Base-by-base conservation (phyloP, 2,113 vertebrate species). In the Megaceryle maxima region DNA sequence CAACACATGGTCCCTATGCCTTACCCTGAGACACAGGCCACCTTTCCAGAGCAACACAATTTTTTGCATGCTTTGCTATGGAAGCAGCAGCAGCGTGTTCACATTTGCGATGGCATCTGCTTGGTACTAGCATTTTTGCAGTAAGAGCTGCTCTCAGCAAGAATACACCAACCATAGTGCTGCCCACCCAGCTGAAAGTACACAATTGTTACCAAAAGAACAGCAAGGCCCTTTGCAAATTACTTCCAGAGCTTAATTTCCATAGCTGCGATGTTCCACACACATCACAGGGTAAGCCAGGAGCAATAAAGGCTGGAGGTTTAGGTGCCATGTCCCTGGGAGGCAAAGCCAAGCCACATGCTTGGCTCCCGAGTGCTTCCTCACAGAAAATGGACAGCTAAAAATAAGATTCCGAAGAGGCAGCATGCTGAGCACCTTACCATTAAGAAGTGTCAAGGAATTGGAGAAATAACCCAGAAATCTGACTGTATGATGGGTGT, bases 61-160 rank as follows among this genome's bases (percentile, higher is more conserved):
- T 2, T n/a, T 68, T 3, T 7, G 1, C 2, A 6, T 5, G 8
- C 48, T 21, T 5, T 19, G 10, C 0, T 4, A 21, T 4, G 6
- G 11, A n/a, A 75, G 55, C 6, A 55, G 26, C 73, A 60, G 35
- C 78, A 66, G 43, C 6, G 48, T 0, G 1, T 4, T n/a, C 78
- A 33, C 50, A 6, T 6, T 28, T 8, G 43, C 15, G 7, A 0
- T 2, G 46, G 28, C 33, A 51, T 4, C 63, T 22, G 28, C 10
- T 10, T 14, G 13, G 37, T 1, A 37, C 0, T 3, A 13, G 8
- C 1, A 8, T 3, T 29, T 24, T 10, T 5, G 5, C 2, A 10
- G 10, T 3, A 50, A 59, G 7, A 1, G 9, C 2, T 2, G 2
- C 56, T 41, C 6, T 25, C 24, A 39, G 41, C 4, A 1, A 35